Evolutionary conservation across 1,140 invertebrate species (phyloP), one percentile per base, ranked within the genome.

Genomic region (Leptinotarsa lineolata): DNA sequence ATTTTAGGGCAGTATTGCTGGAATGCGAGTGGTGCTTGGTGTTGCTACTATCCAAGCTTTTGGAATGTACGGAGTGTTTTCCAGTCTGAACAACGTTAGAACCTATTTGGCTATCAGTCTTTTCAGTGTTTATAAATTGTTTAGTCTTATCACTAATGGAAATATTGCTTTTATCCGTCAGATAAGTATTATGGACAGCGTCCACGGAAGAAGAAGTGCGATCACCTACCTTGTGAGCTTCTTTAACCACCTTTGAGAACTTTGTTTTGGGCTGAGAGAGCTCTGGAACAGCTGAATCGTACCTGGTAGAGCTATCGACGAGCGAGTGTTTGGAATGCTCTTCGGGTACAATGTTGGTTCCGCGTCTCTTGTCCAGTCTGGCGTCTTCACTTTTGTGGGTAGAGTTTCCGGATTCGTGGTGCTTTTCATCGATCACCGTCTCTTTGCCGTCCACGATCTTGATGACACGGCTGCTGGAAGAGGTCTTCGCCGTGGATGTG

Each of bases 381-480:
- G 89, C 88, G 70, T 86, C 86, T 61, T 85, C 83, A 67, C 83
- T 84, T 21, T 86, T 79, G 68, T 86, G 83, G 75, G 87, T 78
- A 5, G 85, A 82, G 78, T 86, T 84, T 24, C 86, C 88, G 80
- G 86, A 86, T 81, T 89, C 88, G 72, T 87, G 84, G 39, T 85
- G 86, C 61, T 87, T 85, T 73, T 84, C 85, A 64, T 89, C 88
- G 45, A 89, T 82, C 46, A 89, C 86, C n/a, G 86, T 81, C 81
- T 89, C 87, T 81, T 89, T 89, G n/a, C 88, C 88, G 77, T 89
- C 88, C 30, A 89, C 86, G 70, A 89, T 87, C 83, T 88, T 87
- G 63, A 88, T 84, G 12, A 88, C 87, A 72, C 89, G 87, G 60
- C 86, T 88, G 18, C 85, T 86, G 4, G 88, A 88, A 18, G 88